Evolutionary conservation across 2,797 vertebrate genomes (phyloP).

Genomic region (Enteromius radiatus): DNA sequence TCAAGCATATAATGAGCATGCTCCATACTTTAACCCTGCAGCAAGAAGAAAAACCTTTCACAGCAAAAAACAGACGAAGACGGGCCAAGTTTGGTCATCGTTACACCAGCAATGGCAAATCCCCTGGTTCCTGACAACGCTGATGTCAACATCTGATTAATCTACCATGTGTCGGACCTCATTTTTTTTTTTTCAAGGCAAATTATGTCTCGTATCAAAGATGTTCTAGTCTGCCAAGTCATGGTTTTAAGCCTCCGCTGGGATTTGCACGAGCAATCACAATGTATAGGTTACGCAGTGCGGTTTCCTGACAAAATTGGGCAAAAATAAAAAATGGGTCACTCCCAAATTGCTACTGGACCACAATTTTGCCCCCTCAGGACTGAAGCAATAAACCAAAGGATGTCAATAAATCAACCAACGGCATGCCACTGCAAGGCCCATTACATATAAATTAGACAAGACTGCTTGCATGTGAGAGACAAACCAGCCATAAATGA

Average conservation of each 20-base stretch:
- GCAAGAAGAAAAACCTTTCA: neutral
- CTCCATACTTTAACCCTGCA: conserved; percentile 28
- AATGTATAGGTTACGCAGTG: conserved; percentile 39
- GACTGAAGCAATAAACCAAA: conserved; percentile 55
- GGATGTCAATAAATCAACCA: conserved; percentile 43
- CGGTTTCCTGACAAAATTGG: conserved; percentile 32
- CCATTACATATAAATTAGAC: conserved; percentile 51
- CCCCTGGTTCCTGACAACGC: conserved; percentile 34
- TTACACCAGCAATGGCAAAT: conserved; percentile 22
- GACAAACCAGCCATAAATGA: conserved; percentile 36
- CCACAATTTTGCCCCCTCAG: conserved; percentile 28
- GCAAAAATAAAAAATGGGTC: conserved; percentile 46
- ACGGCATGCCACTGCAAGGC: conserved; percentile 33
- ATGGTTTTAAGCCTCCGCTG: conserved; percentile 31
- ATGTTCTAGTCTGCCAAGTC: conserved; percentile 40
- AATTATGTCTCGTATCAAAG: conserved; percentile 47
- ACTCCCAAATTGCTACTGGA: conserved; percentile 49
- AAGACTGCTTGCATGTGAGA: conserved; percentile 29
- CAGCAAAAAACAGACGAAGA: conserved; percentile 29
- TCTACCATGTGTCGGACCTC: conserved; percentile 20
- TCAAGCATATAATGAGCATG: conserved; percentile 27
- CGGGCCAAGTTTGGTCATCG: conserved; percentile 17
- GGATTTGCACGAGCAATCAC: conserved; percentile 50
- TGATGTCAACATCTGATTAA: conserved; percentile 49
- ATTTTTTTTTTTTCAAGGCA: conserved; percentile 27